Conservation (phyloP, 2,797 vertebrate genomes). For the Macropus fuliginosus region DNA sequence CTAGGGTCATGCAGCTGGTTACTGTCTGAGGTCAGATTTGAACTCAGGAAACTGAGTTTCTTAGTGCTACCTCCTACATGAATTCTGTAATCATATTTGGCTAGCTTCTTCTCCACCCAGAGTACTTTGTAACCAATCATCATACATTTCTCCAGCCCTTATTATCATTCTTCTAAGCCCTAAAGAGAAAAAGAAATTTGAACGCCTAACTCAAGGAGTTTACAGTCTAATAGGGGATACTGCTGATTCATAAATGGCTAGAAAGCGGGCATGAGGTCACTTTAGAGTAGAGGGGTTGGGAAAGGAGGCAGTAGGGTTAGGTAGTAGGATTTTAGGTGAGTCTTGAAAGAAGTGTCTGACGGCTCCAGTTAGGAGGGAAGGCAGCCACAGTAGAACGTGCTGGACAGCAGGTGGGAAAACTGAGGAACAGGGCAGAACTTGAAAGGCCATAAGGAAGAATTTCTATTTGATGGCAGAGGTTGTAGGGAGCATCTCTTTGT, state of each 20-base stretch:
- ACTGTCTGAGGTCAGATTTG: background rate
- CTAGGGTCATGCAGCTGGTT: background rate
- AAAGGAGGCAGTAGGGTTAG: background rate
- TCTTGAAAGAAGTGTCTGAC: background rate
- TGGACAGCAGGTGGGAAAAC: background rate
- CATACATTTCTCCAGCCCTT: background rate
- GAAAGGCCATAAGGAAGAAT: background rate
- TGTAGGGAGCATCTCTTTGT: background rate
- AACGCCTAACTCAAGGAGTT: background rate
- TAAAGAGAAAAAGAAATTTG: background rate
- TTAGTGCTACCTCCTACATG: background rate
- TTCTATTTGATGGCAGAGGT: background rate
- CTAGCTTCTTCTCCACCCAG: background rate
- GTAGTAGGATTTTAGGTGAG: background rate
- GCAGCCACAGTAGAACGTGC: background rate
- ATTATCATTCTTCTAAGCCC: background rate
- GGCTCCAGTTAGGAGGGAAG: background rate
- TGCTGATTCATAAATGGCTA: background rate
- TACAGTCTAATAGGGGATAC: background rate
- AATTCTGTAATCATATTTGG: background rate
- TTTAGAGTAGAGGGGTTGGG: background rate
- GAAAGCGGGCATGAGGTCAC: background rate
- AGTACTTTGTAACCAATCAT: background rate
- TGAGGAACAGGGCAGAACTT: background rate
- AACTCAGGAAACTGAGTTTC: background rate